These are phyloP conservation scores for Dendrolimus punctatus DNA, from an alignment of 1,140 invertebrate genomes.

Conservation along the genomic window DNA sequence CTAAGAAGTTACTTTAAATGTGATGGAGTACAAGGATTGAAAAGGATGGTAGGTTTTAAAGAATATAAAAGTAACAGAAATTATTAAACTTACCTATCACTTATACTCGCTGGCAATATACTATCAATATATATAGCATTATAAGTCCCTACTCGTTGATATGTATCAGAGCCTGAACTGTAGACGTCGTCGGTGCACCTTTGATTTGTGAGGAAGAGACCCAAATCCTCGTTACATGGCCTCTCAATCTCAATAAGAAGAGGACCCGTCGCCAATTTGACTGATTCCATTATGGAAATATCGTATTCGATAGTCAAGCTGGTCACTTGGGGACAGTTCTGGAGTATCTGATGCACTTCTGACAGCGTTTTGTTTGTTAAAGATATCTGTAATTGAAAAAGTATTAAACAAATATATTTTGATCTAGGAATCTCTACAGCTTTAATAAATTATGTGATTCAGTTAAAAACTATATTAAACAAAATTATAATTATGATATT, in stretches of 20 bases:
- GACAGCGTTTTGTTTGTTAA: constrained; percentile 79
- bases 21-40: background rate
- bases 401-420: background rate
- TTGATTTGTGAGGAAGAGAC: constrained; percentile 80
- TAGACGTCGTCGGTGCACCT: constrained; percentile 61
- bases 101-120: constrained; percentile 91
- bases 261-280: constrained; percentile 89
- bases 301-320: constrained; percentile 92
- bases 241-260: constrained; percentile 93
- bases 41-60: no score
- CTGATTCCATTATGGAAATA: constrained; percentile 91
- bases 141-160: constrained; percentile 57
- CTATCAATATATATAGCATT: constrained; percentile 88
- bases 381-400: constrained; percentile 60
- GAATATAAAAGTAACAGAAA: no score
- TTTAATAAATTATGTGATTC: no score
- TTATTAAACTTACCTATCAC: constrained; percentile 82
- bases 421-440: no score
- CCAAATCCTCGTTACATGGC: constrained; percentile 81
- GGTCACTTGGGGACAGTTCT: constrained; percentile 76
- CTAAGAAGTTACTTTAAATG: no score
- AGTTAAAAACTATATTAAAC: no score
- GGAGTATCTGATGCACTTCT: constrained; percentile 82
- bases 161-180: constrained; percentile 56
- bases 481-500: no score